Percentiles rank a stretch among this genome's conserved stretches.
These are phyloP conservation scores for Malthinus seriepunctatus DNA, from an alignment of 2,888 invertebrate genomes.

Conservation along the genomic window DNA sequence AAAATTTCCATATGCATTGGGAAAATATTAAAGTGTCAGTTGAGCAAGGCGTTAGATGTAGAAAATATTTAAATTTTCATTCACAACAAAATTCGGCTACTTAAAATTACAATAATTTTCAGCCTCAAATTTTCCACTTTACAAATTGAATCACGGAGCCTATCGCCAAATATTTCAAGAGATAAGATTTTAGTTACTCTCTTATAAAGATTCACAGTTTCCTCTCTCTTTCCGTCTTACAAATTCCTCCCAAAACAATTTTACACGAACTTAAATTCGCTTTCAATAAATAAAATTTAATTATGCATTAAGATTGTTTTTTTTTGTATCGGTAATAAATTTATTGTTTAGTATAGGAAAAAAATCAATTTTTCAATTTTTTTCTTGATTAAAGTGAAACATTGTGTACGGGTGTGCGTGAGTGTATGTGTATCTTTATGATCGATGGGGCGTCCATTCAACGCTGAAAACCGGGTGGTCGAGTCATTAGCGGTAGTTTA, in stretches of 20 bases:
- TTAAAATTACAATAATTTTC: constrained; percentile 7
- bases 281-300: too few relatives aligned
- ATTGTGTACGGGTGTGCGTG: constrained; percentile 28
- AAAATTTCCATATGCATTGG: too few relatives aligned
- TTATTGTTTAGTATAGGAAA: too few relatives aligned
- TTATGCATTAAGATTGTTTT: too few relatives aligned
- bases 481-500: constrained; percentile 41
- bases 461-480: constrained; percentile 41
- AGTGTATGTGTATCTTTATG: constrained; percentile 35
- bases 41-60: too few relatives aligned
- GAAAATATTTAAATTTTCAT: neutral
- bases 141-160: neutral
- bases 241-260: too few relatives aligned
- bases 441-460: constrained; percentile 38
- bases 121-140: neutral
- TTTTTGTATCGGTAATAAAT: too few relatives aligned
- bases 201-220: too few relatives aligned
- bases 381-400: constrained; percentile 15
- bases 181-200: neutral
- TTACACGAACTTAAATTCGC: too few relatives aligned
- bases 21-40: too few relatives aligned
- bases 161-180: neutral
- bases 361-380: too few relatives aligned
- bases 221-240: too few relatives aligned
- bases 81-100: neutral